Conservation (phyloP, 2,797 vertebrate species). For the Crenichthys baileyi region DNA sequence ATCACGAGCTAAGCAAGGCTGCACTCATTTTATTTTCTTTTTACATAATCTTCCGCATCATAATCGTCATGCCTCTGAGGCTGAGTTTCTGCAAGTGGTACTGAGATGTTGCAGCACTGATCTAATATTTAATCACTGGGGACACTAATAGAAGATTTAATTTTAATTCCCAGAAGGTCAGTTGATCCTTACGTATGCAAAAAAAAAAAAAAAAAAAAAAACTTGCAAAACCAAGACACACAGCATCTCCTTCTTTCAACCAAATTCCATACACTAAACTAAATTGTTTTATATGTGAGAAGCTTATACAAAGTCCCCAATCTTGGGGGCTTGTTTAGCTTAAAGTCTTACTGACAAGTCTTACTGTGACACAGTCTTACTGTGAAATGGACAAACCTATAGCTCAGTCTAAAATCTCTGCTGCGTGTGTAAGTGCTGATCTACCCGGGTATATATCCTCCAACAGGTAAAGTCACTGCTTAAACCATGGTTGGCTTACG, state of each 20-base stretch:
- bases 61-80: too few species aligned
- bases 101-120: too few species aligned
- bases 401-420: neutral
- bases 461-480: slow-evolving; percentile 48
- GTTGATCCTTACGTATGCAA: neutral
- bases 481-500: slow-evolving; percentile 34
- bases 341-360: neutral
- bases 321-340: neutral
- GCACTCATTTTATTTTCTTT: neutral
- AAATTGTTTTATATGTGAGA: neutral
- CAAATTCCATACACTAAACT: neutral
- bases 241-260: neutral
- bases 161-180: neutral
- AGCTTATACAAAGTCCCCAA: neutral
- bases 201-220: too few species aligned
- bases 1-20: neutral
- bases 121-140: too few species aligned
- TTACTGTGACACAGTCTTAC: too few species aligned
- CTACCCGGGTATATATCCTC: slow-evolving; percentile 17
- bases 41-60: neutral
- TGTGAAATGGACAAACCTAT: neutral
- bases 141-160: neutral
- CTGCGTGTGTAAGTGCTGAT: slow-evolving; percentile 43
- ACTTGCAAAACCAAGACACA: neutral
- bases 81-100: too few species aligned